phyloP scores from a whole-genome alignment of 2,113 vertebrate species.

The Cyphomyrus discorhynchus region DNA sequence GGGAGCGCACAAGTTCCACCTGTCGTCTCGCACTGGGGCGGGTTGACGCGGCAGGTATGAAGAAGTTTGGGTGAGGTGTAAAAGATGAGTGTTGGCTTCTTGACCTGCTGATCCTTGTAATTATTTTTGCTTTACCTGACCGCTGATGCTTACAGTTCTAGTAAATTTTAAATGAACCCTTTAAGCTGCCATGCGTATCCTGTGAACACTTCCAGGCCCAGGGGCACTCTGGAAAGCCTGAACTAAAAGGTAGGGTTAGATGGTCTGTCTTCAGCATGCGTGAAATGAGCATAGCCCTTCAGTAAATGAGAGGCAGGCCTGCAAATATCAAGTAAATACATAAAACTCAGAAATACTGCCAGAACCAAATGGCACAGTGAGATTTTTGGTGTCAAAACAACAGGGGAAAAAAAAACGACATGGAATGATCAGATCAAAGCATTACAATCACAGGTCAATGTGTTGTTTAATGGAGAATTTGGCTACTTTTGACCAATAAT shows the following conservation, averaged over 20 bases:
- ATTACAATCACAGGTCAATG: neutral
- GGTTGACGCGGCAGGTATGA: neutral
- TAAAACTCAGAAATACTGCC: neutral
- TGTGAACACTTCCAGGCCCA: neutral
- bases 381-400: neutral
- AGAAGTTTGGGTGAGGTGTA: neutral
- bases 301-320: neutral
- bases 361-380: neutral
- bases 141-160: slow-evolving; percentile 7
- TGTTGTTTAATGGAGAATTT: neutral
- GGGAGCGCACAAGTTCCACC: neutral
- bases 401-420: neutral
- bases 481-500: neutral
- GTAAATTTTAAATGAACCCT: neutral
- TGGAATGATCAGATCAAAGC: neutral
- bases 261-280: neutral
- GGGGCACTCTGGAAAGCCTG: neutral
- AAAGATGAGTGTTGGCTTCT: neutral
- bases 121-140: slow-evolving; percentile 29
- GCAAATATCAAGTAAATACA: neutral
- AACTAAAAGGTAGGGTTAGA: neutral
- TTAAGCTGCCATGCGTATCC: neutral
- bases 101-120: slow-evolving; percentile 33
- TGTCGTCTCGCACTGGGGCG: neutral
- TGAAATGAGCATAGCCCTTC: neutral